Base-by-base conservation (phyloP, 2,797 vertebrate species). In the Halcyon smyrnensis region DNA sequence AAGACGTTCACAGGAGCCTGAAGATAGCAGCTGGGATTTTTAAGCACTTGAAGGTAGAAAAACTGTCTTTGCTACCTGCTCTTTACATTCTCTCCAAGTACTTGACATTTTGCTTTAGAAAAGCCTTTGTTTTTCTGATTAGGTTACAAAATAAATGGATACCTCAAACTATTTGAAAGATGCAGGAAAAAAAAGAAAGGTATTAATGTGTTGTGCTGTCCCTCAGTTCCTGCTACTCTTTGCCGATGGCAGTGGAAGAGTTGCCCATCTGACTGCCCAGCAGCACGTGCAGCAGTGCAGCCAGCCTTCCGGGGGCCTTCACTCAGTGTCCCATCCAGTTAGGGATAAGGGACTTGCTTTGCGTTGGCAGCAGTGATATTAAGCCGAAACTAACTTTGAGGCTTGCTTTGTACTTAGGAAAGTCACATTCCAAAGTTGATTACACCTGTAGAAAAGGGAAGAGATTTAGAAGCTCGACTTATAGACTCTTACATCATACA, bases 11-110 rank as follows among this genome's bases (percentile, higher is more conserved):
- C 95, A 98, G 98, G 90, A 99, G 99, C 97, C 97, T 99, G 95
- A 99, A 99, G 97, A 98, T 98, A 90, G 99, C 99, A 92, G 99
- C 99, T 91, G 99, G 99, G 70, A 98, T 99, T 96, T 99, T 99
- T 97, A 99, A 99, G 97, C 98, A 98, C 96, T 98, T 99, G 53
- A 99, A 99, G 99, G 99, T 99, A 97, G 34, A 86, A 74, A 32
- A 77, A 17, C 46, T 37, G 19, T 56, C 12, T 87, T 79, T 84
- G 34, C 51, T 92, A 7, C 79, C 25, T 53, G 3, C 57, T 85
- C 36, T 54, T 62, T 10, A 12, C 34, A 14, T 30, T 70, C 5
- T 84, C 30, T 87, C n/a, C 87, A 63, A 63, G 63, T 34, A 45
- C 19, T 48, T 81, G 68, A 18, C 20, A 16, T 70, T 46, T 75